phyloP scores from a whole-genome alignment of 1,140 invertebrate species.

The Bombus cullumanus region DNA sequence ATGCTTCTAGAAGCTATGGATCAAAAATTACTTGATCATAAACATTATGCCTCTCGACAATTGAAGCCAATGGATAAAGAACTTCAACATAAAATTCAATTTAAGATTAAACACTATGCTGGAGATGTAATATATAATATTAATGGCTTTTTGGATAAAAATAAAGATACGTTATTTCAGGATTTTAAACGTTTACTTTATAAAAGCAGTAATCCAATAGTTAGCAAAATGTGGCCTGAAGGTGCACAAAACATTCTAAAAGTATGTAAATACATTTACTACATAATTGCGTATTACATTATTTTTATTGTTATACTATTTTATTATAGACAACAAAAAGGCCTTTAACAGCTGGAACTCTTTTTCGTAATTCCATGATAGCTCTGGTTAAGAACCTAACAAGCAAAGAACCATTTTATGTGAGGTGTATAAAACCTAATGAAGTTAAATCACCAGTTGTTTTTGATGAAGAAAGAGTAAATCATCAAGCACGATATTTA shows the following conservation, averaged over 20 bases:
- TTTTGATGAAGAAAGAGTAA: conserved; percentile 91
- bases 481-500: conserved; percentile 95
- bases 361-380: conserved; percentile 98
- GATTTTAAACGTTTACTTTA: conserved; percentile 97
- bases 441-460: conserved; percentile 93
- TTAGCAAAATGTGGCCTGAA: conserved; percentile 97
- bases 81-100: conserved; percentile 91
- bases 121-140: conserved; percentile 97
- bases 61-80: conserved; percentile 91
- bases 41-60: conserved; percentile 95
- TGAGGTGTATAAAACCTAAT: conserved; percentile 98
- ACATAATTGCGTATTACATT: neutral
- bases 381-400: conserved; percentile 93
- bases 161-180: conserved; percentile 97
- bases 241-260: conserved; percentile 94
- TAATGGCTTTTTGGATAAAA: conserved; percentile 96
- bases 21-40: conserved; percentile 92
- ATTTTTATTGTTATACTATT: conserved; percentile 8
- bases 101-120: conserved; percentile 95
- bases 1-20: conserved; percentile 97
- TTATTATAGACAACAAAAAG: conserved; percentile 93
- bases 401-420: conserved; percentile 97
- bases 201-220: conserved; percentile 89
- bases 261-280: conserved; percentile 79
- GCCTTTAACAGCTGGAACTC: conserved; percentile 94